Percentiles rank a stretch among this genome's conserved stretches.
Conservation (phyloP, 2,113 vertebrate species). For the Isichthys henryi region DNA sequence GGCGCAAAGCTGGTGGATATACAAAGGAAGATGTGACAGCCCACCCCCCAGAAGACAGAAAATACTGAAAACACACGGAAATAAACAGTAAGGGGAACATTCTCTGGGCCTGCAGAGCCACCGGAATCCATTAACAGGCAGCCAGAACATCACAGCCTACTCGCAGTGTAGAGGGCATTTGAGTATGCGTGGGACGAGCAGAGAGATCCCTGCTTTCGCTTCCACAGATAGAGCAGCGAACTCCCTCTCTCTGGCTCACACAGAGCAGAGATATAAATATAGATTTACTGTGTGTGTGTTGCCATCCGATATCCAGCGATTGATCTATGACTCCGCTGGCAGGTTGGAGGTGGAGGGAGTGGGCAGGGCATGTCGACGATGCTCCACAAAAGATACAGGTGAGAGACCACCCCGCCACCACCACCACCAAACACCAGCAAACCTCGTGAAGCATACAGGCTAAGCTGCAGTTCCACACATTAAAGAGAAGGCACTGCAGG, state of each 20-base stretch:
- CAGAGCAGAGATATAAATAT: conserved; percentile 10
- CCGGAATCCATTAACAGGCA: neutral
- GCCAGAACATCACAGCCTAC: neutral
- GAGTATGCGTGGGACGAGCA: conserved; percentile 7
- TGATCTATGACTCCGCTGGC: neutral
- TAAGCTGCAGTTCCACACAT: neutral
- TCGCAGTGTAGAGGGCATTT: neutral
- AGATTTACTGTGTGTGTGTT: conserved; percentile 16
- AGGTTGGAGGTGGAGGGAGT: neutral
- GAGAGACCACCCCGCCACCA: neutral
- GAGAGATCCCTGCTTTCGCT: neutral
- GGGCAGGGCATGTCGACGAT: neutral
- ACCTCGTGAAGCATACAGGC: neutral
- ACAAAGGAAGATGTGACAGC: neutral
- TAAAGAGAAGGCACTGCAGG: neutral
- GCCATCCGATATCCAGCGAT: neutral
- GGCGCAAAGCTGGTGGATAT: neutral
- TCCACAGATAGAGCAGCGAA: neutral
- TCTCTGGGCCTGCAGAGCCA: neutral
- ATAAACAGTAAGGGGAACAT: neutral
- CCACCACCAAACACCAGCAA: neutral
- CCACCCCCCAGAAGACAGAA: neutral
- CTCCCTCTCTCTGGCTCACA: conserved; percentile 7
- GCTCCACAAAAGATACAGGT: neutral
- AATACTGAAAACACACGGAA: neutral